phyloP scores from a whole-genome alignment of 1,140 invertebrate genomes.

The Apis cerana region DNA sequence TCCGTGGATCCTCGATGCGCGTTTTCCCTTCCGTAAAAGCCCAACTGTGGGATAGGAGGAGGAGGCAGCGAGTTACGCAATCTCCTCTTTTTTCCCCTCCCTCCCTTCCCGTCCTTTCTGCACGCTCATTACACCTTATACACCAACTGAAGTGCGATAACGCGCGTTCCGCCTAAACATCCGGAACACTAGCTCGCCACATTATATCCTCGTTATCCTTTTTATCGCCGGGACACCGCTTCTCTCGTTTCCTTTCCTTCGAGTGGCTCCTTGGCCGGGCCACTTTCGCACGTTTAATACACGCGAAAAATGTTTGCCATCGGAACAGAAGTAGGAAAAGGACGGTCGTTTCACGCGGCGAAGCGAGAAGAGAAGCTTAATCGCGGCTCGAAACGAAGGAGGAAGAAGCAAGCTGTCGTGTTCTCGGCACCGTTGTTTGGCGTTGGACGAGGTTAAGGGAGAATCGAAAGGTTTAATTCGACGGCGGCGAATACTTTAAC shows the following conservation, averaged over 20 bases:
- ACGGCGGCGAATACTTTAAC: not conserved
- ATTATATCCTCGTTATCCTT: constrained; percentile 66
- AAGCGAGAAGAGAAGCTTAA: not conserved
- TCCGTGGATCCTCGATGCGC: not conserved
- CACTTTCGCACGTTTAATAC: constrained; percentile 64
- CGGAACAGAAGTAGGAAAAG: constrained; percentile 55
- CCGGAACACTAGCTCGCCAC: constrained; percentile 30
- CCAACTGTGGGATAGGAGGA: not conserved
- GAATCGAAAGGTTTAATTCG: constrained; percentile 40
- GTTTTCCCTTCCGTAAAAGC: constrained; percentile 1
- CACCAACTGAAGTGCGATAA: constrained; percentile 27
- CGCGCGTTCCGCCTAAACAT: constrained; percentile 43
- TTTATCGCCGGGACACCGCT: constrained; percentile 46
- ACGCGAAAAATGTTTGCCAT: constrained; percentile 68
- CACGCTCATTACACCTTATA: constrained; percentile 38
- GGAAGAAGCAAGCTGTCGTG: too few species aligned
- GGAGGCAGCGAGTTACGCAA: constrained; percentile 25
- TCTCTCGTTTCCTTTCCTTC: constrained; percentile 35
- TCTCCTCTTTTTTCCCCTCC: not conserved
- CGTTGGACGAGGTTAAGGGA: not conserved
- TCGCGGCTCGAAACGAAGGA: not conserved
- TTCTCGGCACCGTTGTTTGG: too few species aligned
- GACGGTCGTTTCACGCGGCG: not conserved
- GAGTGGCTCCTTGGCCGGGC: constrained; percentile 1
- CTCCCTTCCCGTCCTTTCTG: not conserved